Evolutionary conservation across 2,888 invertebrate genomes (phyloP).

Genomic region (Piscicola geometra): DNA sequence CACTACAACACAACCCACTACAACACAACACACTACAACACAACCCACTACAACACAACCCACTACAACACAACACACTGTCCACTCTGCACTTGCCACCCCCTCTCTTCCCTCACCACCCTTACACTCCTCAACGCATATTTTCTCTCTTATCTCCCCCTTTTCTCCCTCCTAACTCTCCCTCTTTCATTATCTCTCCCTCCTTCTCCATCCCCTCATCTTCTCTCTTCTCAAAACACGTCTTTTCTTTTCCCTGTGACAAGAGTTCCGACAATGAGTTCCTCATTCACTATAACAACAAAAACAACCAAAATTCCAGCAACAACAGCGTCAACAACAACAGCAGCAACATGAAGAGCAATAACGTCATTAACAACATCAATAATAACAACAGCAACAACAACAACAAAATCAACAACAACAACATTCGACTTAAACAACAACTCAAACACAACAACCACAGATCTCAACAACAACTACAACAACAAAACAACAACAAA

Average conservation of each 20-base stretch:
- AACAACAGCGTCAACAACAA: not conserved
- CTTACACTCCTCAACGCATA: not conserved
- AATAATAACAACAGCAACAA: too few relatives aligned
- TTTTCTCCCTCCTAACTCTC: too few relatives aligned
- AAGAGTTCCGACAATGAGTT: too few relatives aligned
- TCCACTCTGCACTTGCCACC: not conserved
- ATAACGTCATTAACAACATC: too few relatives aligned
- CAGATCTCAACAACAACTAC: slow-evolving; percentile 4
- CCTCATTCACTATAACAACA: too few relatives aligned
- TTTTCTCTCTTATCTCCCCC: not conserved
- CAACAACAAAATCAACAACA: too few relatives aligned
- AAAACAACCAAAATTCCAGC: not conserved
- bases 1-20: not conserved
- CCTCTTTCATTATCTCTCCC: too few relatives aligned
- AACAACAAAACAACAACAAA: not conserved
- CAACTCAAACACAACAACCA: not conserved
- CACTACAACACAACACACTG: not conserved
- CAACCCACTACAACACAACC: not conserved
- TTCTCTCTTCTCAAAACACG: not conserved
- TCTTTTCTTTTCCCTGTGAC: too few relatives aligned
- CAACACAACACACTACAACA: not conserved
- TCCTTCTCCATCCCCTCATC: not conserved
- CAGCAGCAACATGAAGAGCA: not conserved
- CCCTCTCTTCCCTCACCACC: not conserved
- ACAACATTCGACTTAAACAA: too few relatives aligned